A percentile compares a stretch with the other conserved stretches of the same genome.
Conservation (phyloP, 1,140 invertebrate species). For the Trachymyrmex septentrionalis region DNA sequence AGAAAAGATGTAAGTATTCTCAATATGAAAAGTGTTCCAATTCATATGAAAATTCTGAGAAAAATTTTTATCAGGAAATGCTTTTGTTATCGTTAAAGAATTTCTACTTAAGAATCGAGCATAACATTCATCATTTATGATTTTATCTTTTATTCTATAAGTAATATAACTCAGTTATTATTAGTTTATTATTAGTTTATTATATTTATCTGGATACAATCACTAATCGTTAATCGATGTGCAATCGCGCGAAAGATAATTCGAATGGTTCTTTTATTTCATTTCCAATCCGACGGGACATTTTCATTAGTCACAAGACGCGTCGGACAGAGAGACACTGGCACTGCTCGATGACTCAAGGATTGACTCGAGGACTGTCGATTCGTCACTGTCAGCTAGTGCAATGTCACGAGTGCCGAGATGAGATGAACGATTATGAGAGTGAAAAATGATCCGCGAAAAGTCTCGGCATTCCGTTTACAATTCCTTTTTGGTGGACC, state of each 20-base stretch:
- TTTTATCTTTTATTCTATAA: neutral
- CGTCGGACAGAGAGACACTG: conserved; percentile 64
- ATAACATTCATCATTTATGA: neutral
- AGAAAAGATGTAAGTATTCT: no score
- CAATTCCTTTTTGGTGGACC: conserved; percentile 50
- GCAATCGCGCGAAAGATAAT: conserved; percentile 59
- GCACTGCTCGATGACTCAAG: conserved; percentile 77
- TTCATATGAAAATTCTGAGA: no score
- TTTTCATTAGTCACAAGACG: conserved; percentile 76
- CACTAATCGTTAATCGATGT: conserved; percentile 49
- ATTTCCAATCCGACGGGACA: conserved; percentile 61
- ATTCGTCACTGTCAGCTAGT: conserved; percentile 82
- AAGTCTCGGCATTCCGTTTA: conserved; percentile 73
- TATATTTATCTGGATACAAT: neutral
- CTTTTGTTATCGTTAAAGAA: neutral
- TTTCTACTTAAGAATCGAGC: neutral
- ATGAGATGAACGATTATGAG: conserved; percentile 79
- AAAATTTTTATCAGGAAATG: no score
- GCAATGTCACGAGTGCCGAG: conserved; percentile 79
- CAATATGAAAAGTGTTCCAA: no score
- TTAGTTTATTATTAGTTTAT: no score
- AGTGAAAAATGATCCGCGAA: conserved; percentile 83
- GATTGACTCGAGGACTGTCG: conserved; percentile 78
- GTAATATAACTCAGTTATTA: neutral
- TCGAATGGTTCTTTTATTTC: conserved; percentile 42